Conservation (phyloP, 2,888 invertebrate species). For the Drosophila maculinotata region DNA sequence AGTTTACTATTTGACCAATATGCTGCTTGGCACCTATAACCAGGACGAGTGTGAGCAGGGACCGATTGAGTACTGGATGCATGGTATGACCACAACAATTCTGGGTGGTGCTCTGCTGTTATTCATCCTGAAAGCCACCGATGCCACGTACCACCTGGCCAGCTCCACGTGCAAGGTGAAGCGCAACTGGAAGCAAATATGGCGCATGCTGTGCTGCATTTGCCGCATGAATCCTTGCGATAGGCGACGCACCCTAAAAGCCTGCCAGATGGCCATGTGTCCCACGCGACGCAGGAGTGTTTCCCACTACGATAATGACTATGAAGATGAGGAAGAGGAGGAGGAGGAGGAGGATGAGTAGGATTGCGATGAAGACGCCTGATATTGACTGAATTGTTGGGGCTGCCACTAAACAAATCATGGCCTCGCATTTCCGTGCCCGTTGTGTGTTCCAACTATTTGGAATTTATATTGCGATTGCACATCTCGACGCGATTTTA, state of each 20-base stretch:
- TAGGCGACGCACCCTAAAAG: conserved; percentile 31
- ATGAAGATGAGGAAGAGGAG: background rate
- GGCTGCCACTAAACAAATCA: conserved; percentile 33
- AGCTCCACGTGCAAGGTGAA: background rate
- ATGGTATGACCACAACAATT: conserved; percentile 6
- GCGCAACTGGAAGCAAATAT: background rate
- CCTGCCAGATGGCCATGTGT: conserved; percentile 39
- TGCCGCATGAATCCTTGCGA: conserved; percentile 24
- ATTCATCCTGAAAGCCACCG: conserved; percentile 52
- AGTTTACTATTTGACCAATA: conserved; percentile 22
- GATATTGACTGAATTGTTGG: conserved; percentile 5
- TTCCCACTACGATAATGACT: background rate
- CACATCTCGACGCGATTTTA: conserved; percentile 36
- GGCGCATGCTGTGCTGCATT: conserved; percentile 14
- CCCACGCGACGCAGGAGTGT: background rate
- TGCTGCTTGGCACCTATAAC: background rate
- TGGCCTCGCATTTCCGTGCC: conserved; percentile 7
- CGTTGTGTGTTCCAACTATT: conserved; percentile 8
- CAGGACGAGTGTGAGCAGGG: conserved; percentile 11
- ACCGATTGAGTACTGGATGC: conserved; percentile 11
- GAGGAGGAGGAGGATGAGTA: conserved; percentile 1
- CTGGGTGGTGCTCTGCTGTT: conserved; percentile 30
- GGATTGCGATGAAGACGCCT: background rate
- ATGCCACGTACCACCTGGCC: no score
- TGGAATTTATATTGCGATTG: conserved; percentile 47